Evolutionary conservation across 2,888 invertebrate species (phyloP), one percentile per base, ranked within the genome.

Genomic region (Schrankia costaestrigalis): DNA sequence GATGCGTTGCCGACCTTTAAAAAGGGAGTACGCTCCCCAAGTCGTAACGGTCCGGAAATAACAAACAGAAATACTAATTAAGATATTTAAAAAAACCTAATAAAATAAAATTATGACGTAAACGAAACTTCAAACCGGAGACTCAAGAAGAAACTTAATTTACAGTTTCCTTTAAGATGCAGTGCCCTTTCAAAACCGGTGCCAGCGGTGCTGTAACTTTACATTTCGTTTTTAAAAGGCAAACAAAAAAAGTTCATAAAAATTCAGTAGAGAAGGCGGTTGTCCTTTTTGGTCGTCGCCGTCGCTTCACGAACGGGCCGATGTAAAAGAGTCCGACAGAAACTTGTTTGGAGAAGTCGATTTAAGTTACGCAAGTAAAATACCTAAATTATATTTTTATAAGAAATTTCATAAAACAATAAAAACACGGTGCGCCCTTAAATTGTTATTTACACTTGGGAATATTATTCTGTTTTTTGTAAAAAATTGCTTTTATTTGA

Each of bases 301-400:
- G 67, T 61, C 59, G 58, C 50, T 56, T 36, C 43, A 47, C 54
- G 54, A 63, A 58, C 60, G 64, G 65, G 55, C 52, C 70, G 62
- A 64, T 63, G 72, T 69, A 69, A 71, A 67, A 71, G 63, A 76
- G 60, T 63, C 70, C 52, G 56, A 70, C 66, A 40, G 64, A 72
- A 81, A 79, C 69, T 82, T 79, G 71, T 78, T 78, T 70, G 63
- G 58, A 63, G 66, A 82, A 84, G 80, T 83, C 80, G 78, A 82
- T 84, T 82, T 78, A 83, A 84, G 75, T 83, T 83, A 77, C 67
- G 61, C 70, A 73, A 71, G 55, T 49, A 61, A 63, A 69, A 56
- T 61, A 55, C 46, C 61, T 47, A 52, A 65, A 70, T 69, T 61
- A 53, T 32, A 55, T 66, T 57, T 52, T 52, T 50, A 45, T 46